phyloP scores from a whole-genome alignment of 2,888 invertebrate species.

The Eubasilissa splendida region DNA sequence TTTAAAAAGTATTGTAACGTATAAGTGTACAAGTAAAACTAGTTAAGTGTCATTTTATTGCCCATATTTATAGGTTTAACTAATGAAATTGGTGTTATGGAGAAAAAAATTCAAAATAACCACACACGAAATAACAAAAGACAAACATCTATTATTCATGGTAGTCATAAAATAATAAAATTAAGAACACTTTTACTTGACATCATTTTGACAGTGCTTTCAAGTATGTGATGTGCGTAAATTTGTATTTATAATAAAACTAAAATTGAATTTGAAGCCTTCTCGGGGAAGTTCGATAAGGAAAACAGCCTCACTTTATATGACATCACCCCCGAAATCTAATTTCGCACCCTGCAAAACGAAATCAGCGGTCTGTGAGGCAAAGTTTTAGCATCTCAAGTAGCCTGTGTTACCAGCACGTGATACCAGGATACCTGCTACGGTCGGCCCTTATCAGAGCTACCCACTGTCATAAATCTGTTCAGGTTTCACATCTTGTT shows the following conservation, averaged over 20 bases:
- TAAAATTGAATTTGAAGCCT: background rate
- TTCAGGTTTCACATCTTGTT: background rate
- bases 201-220: too few relatives aligned
- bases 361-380: constrained; percentile 34
- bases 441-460: constrained; percentile 6
- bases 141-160: too few relatives aligned
- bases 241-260: background rate
- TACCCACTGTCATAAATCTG: background rate
- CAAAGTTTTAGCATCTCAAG: constrained; percentile 28
- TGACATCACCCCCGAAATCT: constrained; percentile 30
- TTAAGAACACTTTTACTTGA: too few relatives aligned
- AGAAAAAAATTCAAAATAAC: too few relatives aligned
- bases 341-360: constrained; percentile 30
- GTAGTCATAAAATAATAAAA: too few relatives aligned
- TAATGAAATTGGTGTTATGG: too few relatives aligned
- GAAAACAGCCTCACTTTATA: constrained; percentile 12
- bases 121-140: too few relatives aligned
- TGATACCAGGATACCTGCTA: constrained; percentile 9
- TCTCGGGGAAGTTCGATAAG: background rate
- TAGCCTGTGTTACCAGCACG: background rate
- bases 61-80: too few relatives aligned
- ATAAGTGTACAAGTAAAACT: too few relatives aligned
- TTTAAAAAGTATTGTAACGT: too few relatives aligned
- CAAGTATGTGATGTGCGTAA: too few relatives aligned
- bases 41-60: too few relatives aligned